phyloP scores from a whole-genome alignment of 2,113 vertebrate species.

The Callorhinus ursinus region DNA sequence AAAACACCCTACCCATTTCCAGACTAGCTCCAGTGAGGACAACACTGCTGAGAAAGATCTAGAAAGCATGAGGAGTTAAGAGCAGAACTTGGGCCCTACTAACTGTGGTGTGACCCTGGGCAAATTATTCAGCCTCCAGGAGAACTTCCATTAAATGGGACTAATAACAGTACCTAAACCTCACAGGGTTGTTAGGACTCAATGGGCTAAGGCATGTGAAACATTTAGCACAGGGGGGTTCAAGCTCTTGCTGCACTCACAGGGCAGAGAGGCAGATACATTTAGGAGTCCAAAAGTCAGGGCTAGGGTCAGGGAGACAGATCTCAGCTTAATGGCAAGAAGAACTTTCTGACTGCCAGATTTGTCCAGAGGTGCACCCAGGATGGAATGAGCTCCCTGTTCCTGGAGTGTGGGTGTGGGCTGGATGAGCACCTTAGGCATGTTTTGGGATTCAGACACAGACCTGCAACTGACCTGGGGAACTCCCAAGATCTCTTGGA shows the following conservation, averaged over 20 bases:
- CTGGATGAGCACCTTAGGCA: not conserved
- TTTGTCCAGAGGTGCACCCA: not conserved
- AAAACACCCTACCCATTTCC: not conserved
- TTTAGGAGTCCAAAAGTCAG: not conserved
- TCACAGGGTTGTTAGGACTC: not conserved
- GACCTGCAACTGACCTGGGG: not conserved
- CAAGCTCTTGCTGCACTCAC: not conserved
- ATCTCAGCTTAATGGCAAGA: not conserved
- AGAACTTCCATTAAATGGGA: not conserved
- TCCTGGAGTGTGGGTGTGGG: not conserved
- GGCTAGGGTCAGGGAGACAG: not conserved
- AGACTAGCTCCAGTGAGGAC: not conserved
- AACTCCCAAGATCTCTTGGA: not conserved
- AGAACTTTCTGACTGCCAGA: not conserved
- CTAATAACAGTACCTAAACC: not conserved
- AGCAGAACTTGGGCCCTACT: not conserved
- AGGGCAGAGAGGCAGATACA: not conserved
- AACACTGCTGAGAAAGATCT: not conserved
- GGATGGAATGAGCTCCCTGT: not conserved
- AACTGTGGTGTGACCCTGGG: not conserved
- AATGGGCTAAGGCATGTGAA: not conserved
- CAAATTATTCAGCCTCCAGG: not conserved
- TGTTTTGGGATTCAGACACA: not conserved
- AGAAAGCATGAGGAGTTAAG: not conserved
- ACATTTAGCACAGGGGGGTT: not conserved